Conservation (phyloP, 2,113 vertebrate species). For the Acinonyx jubatus region DNA sequence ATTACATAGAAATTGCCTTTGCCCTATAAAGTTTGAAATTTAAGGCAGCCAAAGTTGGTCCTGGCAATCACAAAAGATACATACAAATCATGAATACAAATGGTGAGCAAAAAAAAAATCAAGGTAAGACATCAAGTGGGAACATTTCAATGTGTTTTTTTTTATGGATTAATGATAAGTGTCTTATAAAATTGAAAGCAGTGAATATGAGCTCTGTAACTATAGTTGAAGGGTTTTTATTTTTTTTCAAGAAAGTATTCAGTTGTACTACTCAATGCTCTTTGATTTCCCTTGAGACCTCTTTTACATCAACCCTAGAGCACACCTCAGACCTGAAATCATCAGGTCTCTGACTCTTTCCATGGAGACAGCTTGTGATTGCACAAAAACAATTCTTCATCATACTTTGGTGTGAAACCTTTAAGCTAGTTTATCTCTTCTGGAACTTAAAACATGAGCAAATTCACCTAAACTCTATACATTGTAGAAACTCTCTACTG, state of each 20-base stretch:
- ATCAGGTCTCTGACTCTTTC: neutral
- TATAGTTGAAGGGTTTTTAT: neutral
- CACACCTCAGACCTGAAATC: neutral
- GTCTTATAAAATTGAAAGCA: neutral
- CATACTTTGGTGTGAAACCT: neutral
- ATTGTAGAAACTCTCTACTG: neutral
- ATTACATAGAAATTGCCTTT: neutral
- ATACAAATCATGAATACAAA: neutral
- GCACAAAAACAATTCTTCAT: neutral
- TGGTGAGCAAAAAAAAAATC: neutral
- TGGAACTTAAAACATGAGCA: neutral
- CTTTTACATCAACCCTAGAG: neutral
- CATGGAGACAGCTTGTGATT: neutral
- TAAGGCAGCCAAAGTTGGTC: neutral
- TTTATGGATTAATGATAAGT: neutral
- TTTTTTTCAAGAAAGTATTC: neutral
- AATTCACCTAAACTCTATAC: neutral
- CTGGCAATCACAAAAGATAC: neutral
- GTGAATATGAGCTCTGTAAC: neutral
- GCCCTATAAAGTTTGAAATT: neutral
- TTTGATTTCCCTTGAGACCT: neutral
- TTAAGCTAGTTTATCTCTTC: neutral
- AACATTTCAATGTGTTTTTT: neutral
- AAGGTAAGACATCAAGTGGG: neutral
- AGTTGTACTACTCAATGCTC: neutral